These are phyloP conservation scores for Whitmania pigra DNA, from an alignment of 1,140 invertebrate genomes.

Conservation along the genomic window DNA sequence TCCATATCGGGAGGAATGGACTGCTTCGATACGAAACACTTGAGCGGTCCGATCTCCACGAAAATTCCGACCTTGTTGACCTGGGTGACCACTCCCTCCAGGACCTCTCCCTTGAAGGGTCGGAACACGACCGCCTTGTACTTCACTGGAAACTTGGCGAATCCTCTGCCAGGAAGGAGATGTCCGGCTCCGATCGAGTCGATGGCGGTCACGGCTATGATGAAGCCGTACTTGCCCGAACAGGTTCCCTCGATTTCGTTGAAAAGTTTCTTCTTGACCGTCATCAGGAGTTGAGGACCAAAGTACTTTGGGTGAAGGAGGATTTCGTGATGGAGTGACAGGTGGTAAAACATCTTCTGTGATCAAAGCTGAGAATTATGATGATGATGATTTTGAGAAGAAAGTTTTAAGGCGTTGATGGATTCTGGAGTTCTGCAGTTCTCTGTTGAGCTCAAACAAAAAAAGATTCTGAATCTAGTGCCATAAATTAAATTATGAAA, in stretches of 20 bases:
- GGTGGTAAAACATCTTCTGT: conserved; percentile 47
- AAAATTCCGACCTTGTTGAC: conserved; percentile 99
- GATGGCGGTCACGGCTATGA: conserved; percentile 97
- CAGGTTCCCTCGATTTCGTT: conserved; percentile 99
- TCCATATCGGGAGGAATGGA: conserved; percentile 98
- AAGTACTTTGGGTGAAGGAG: conserved; percentile 95
- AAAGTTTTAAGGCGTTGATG: no score
- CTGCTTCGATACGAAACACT: conserved; percentile 97
- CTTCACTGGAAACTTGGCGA: conserved; percentile 96
- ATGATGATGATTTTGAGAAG: no score
- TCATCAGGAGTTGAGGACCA: conserved; percentile 89
- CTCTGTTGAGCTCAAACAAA: no score
- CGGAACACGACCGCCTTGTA: conserved; percentile 99
- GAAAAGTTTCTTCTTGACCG: conserved; percentile 93
- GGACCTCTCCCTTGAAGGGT: conserved; percentile 97
- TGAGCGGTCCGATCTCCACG: conserved; percentile 96
- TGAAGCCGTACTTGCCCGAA: conserved; percentile 98
- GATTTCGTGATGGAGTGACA: conserved; percentile 95
- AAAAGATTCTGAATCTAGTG: no score
- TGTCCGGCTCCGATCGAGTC: conserved; percentile 95
- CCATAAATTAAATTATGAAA: no score
- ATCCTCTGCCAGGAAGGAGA: conserved; percentile 92
- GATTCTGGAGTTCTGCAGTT: no score
- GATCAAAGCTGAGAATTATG: no score
- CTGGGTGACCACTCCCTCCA: conserved; percentile 97